Evolutionary conservation across 2,888 invertebrate species (phyloP), one percentile per base, ranked within the genome.

Genomic region (Julus scandinavius): DNA sequence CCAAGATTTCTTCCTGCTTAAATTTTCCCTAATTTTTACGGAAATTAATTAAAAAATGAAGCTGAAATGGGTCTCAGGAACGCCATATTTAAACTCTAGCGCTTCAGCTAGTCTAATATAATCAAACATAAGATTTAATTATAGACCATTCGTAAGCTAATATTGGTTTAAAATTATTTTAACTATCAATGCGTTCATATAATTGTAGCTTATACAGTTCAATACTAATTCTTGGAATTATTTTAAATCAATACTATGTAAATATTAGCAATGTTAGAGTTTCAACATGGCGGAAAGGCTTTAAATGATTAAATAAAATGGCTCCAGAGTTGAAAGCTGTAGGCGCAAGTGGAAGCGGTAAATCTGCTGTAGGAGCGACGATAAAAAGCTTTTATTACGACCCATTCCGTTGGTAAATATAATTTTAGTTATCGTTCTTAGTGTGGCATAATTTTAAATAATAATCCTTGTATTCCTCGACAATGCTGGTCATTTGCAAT

Each of bases 371-470:
- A 9, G 58, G 29, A 54, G 20, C 87, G 7, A 58, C 87, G 50
- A 7, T 88, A 88, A 84, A 45, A 80, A 88, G 85, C 15, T 88
- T 88, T 29, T 88, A 88, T 49, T n/a, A 17, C 20, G 88, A 88
- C 85, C 84, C 88, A 15, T 88, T 84, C 41, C 88, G 88, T 41
- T 88, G 88, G 88, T 88, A 84, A 50, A 38, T 86, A 9, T 7
- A 9, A 17, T 17, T 38, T 86, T 17, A 50, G 15, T 49, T 86
- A n/a, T 86, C 13, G 1, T 15, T 50, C 80, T 83, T 13, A 9
- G 4, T 58, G n/a, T n/a, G 17, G 58, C 58, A 58, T 58, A 15
- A 17, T 58, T 58, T n/a, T 58, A 17, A 17, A n/a, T 5, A 58
- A 3, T 29, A 72, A 29, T n/a, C n/a, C n/a, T n/a, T 5, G 17